These are phyloP conservation scores for Cerastis leucographa DNA, from an alignment of 2,888 invertebrate species.

Conservation along the genomic window DNA sequence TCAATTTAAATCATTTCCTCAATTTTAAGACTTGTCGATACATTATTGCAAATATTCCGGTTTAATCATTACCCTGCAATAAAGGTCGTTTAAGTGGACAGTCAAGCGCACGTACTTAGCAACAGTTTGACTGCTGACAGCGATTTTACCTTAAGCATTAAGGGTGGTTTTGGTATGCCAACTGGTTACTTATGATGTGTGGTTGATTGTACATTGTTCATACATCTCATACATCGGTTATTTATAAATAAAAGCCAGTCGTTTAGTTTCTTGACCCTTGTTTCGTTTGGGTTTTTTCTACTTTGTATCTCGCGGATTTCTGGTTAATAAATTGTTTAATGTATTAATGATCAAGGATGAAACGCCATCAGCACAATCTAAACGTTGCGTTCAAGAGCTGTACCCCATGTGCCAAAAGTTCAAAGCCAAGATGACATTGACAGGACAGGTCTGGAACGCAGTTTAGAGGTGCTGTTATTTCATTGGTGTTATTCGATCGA, in stretches of 20 bases:
- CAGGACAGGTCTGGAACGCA: background rate
- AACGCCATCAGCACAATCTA: background rate
- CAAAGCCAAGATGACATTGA: background rate
- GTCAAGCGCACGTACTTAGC: background rate
- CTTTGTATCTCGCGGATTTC: background rate
- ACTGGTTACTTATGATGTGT: background rate
- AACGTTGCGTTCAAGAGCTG: background rate
- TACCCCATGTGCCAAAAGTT: background rate
- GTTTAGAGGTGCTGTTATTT: no score
- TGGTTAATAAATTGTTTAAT: background rate
- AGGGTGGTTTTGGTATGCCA: background rate
- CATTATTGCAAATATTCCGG: slow-evolving; percentile 7
- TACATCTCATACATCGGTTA: no score
- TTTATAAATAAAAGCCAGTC: slow-evolving; percentile 8
- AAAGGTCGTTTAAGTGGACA: slow-evolving; percentile 10
- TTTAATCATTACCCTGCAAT: slow-evolving; percentile 13
- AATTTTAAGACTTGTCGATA: slow-evolving; percentile 13
- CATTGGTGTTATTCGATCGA: no score
- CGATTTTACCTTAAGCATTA: background rate
- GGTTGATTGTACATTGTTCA: slow-evolving; percentile 15
- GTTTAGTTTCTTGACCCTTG: slow-evolving; percentile 32
- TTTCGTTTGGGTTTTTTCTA: slow-evolving; percentile 14
- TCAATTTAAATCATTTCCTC: slow-evolving; percentile 29
- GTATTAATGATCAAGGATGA: background rate
- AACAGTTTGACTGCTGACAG: background rate